Conservation (phyloP, 37 sponge, comb jelly and placozoan species). For the Crambe crambe region DNA sequence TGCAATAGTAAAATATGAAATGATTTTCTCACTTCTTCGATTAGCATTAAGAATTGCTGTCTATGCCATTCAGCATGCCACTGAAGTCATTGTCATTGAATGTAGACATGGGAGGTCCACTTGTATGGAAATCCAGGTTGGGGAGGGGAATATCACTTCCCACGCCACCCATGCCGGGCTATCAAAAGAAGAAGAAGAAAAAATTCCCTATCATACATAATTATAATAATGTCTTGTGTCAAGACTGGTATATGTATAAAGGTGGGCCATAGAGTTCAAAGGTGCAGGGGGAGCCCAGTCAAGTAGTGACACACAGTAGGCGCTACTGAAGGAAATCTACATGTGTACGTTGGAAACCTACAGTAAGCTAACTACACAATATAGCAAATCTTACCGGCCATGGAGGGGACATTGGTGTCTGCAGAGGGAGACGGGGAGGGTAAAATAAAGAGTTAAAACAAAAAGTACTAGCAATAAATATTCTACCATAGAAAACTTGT, state of each 20-base stretch:
- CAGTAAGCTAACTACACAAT: too few relatives aligned
- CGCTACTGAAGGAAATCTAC: too few relatives aligned
- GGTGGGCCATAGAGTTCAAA: too few relatives aligned
- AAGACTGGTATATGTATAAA: too few relatives aligned
- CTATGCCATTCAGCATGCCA: neutral
- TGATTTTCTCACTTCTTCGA: too few relatives aligned
- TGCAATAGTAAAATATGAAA: too few relatives aligned
- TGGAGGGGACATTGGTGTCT: conserved; percentile 19
- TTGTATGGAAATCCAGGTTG: neutral
- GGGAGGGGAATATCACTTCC: neutral
- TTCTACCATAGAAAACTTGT: neutral
- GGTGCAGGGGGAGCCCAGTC: too few relatives aligned
- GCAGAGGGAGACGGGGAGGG: neutral
- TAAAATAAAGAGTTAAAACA: neutral
- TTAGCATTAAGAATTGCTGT: too few relatives aligned
- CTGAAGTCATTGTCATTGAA: neutral
- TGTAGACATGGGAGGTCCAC: neutral
- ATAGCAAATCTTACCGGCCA: conserved; percentile 18
- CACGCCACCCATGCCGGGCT: neutral
- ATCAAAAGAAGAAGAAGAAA: neutral
- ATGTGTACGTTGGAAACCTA: too few relatives aligned
- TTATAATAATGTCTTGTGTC: too few relatives aligned
- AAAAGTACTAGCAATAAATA: neutral
- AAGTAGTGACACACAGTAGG: too few relatives aligned
- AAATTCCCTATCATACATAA: neutral